Conservation (phyloP, 2,888 invertebrate genomes). For the Abrostola triplasia region DNA sequence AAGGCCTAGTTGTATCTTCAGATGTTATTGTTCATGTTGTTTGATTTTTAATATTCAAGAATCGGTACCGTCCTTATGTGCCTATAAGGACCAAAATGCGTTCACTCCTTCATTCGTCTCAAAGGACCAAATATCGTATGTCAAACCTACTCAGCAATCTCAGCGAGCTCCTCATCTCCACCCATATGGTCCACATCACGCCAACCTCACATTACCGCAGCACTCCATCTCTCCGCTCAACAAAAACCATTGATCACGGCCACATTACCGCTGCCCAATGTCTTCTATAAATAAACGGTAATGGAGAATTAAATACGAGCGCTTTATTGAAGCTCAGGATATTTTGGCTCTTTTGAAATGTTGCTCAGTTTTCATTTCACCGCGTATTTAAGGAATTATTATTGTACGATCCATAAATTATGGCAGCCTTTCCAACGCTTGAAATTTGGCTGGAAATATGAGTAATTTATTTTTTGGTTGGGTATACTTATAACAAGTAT, state of each 20-base stretch:
- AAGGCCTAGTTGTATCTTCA: too few species aligned
- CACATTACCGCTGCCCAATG: neutral
- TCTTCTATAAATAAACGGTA: neutral
- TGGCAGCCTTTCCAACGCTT: too few species aligned
- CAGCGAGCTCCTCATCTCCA: neutral
- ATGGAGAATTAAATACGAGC: neutral
- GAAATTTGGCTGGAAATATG: too few species aligned
- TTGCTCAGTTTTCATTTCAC: neutral
- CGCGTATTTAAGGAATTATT: too few species aligned
- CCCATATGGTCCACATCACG: conserved; percentile 19
- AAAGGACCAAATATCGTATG: neutral
- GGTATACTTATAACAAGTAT: too few species aligned
- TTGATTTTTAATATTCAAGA: conserved; percentile 2
- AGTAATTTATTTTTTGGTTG: too few species aligned
- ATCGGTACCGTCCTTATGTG: too few species aligned
- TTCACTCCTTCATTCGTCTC: neutral
- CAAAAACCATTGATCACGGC: conserved; percentile 6
- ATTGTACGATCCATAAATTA: too few species aligned
- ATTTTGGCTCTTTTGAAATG: neutral
- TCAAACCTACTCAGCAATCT: neutral
- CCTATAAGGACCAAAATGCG: neutral
- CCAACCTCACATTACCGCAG: conserved; percentile 32
- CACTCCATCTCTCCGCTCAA: neutral
- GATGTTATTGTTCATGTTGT: neutral
- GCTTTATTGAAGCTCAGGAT: neutral